Percentiles rank a stretch among this genome's conserved stretches.
Conservation (phyloP, 2,888 invertebrate species). For the Drosophila barbarae region DNA sequence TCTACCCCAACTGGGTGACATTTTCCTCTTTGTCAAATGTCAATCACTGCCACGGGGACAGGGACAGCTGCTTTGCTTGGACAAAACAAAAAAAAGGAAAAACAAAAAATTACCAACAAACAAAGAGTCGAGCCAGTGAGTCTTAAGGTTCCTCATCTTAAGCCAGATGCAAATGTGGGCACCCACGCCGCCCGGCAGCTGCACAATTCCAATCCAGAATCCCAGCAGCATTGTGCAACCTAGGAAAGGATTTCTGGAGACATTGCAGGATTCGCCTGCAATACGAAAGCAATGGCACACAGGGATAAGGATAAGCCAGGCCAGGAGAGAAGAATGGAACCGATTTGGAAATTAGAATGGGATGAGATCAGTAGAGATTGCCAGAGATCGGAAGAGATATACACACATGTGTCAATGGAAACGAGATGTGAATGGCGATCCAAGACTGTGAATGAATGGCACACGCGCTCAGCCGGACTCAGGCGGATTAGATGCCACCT, state of each 20-base stretch:
- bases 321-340: slow-evolving; percentile 8
- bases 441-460: slow-evolving; percentile 30
- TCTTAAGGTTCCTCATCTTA: slow-evolving; percentile 25
- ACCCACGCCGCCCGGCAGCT: slow-evolving; percentile 32
- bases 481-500: slow-evolving; percentile 18
- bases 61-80: slow-evolving; percentile 11
- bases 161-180: slow-evolving; percentile 44
- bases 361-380: slow-evolving; percentile 23
- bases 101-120: slow-evolving; percentile 1
- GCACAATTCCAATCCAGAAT: slow-evolving; percentile 13
- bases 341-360: slow-evolving; percentile 51
- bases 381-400: not conserved
- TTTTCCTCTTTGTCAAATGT: slow-evolving; percentile 7
- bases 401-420: slow-evolving; percentile 20
- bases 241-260: slow-evolving; percentile 45
- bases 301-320: slow-evolving; percentile 52
- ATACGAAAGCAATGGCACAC: slow-evolving; percentile 50
- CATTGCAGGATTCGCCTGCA: slow-evolving; percentile 54
- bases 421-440: slow-evolving; percentile 22
- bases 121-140: slow-evolving; percentile 8
- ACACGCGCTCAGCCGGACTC: slow-evolving; percentile 44
- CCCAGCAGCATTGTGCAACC: slow-evolving; percentile 30
- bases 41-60: slow-evolving; percentile 12
- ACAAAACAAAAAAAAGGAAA: not conserved
- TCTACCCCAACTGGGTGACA: slow-evolving; percentile 7